Evolutionary conservation across 2,888 invertebrate species (phyloP).

Genomic region (Habrosyne pyritoides): DNA sequence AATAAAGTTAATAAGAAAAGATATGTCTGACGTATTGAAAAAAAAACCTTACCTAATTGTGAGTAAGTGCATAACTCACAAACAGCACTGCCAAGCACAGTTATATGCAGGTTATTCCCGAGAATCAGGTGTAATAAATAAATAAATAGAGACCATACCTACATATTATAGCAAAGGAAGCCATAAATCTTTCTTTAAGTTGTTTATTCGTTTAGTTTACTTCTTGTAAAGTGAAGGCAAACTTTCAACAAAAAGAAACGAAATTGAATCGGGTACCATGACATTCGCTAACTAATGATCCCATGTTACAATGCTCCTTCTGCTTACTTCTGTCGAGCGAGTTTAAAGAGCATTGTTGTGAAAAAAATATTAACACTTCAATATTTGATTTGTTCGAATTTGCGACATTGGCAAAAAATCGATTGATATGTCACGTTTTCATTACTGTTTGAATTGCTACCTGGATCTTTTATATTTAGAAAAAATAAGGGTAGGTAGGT

Average conservation of each 20-base stretch:
- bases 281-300: constrained; percentile 78
- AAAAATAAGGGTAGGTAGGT: constrained; percentile 68
- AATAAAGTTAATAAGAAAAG: no score
- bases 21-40: no score
- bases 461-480: constrained; percentile 61
- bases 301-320: constrained; percentile 58
- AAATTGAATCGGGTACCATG: constrained; percentile 56
- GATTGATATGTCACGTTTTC: constrained; percentile 81
- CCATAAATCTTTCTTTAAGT: constrained; percentile 67
- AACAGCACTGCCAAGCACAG: not conserved
- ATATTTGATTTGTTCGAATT: constrained; percentile 81
- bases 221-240: constrained; percentile 68
- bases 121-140: constrained; percentile 12
- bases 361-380: constrained; percentile 79
- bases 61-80: no score
- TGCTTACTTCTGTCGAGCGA: constrained; percentile 63
- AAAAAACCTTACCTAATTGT: no score
- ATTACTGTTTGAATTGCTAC: constrained; percentile 79
- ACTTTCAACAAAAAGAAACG: constrained; percentile 54
- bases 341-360: constrained; percentile 69
- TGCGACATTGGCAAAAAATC: constrained; percentile 70
- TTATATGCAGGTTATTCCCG: not conserved
- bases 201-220: constrained; percentile 71
- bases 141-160: constrained; percentile 41
- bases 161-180: constrained; percentile 43